Evolutionary conservation across 2,113 vertebrate genomes (phyloP).

Genomic region (Paraplagusia blochii): DNA sequence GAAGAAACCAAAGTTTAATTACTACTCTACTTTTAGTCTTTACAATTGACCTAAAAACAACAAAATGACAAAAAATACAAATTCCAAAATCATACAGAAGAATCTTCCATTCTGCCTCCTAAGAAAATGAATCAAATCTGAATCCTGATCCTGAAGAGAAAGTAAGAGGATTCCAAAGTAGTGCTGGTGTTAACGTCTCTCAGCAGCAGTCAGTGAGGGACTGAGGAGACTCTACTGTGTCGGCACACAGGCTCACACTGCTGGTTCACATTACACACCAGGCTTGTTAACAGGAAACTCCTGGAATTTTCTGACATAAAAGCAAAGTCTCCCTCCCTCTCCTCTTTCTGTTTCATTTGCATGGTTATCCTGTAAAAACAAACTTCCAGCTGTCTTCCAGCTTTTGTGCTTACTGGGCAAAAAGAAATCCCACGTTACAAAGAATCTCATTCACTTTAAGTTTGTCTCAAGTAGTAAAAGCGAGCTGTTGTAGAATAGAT

Average conservation of each 20-base stretch:
- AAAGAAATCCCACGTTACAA: too few relatives aligned
- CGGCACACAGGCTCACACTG: slow-evolving; percentile 29
- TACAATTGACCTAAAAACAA: too few relatives aligned
- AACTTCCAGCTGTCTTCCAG: too few relatives aligned
- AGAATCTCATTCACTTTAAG: too few relatives aligned
- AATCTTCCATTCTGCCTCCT: neutral
- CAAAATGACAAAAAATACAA: neutral
- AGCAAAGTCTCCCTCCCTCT: slow-evolving; percentile 46
- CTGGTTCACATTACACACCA: slow-evolving; percentile 72
- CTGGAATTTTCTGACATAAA: slow-evolving; percentile 75
- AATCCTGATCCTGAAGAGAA: neutral
- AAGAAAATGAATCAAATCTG: slow-evolving; percentile 9
- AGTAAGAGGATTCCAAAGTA: slow-evolving; percentile 12
- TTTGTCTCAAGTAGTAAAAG: too few relatives aligned
- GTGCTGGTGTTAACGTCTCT: slow-evolving; percentile 22
- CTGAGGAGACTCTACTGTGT: slow-evolving; percentile 8
- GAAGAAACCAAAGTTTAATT: slow-evolving; percentile 4
- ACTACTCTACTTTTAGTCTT: too few relatives aligned
- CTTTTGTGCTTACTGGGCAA: too few relatives aligned
- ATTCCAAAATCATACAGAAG: slow-evolving; percentile 2
- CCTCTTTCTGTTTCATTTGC: slow-evolving; percentile 5
- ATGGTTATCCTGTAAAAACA: too few relatives aligned
- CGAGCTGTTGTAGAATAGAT: too few relatives aligned
- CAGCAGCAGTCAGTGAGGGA: slow-evolving; percentile 37
- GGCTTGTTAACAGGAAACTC: slow-evolving; percentile 69